Base-by-base conservation (phyloP, 2,888 invertebrate genomes). In the Macropis europaea region DNA sequence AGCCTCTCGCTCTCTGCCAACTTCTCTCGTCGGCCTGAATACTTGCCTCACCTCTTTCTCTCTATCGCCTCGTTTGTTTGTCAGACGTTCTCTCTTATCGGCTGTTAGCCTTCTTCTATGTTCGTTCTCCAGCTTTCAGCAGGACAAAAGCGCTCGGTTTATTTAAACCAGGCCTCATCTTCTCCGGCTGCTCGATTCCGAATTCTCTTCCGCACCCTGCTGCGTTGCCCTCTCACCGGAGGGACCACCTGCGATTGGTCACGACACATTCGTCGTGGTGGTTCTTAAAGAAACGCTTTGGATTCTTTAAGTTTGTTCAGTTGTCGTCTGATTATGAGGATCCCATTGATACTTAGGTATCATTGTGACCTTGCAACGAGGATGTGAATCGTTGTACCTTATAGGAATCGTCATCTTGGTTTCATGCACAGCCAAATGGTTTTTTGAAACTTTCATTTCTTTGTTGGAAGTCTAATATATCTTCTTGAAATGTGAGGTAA, bases 161-260 rank as follows among this genome's bases (percentile, higher is more conserved):
- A 61, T 57, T 66, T 61, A 57, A 61, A 72, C 32, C 43, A 6
- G 1, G 30, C 19, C n/a, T 15, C 53, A 15, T 48, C 59, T 17
- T 52, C 43, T 38, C 30, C 52, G 42, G 32, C 4, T 24, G 30
- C 7, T 53, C 40, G 50, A 61, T 36, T 52, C 26, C 34, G 34
- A 36, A 17, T 40, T 40, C 42, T 56, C 48, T 40, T 30, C 13
- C 24, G 38, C 17, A 11, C 6, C 15, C 17, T 6, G 26, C 13
- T 36, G 26, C 28, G 34, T 36, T 43, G 6, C 30, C 26, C 26
- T 9, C 9, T 9, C 4, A 13, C 42, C n/a, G 11, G 13, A 17
- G 32, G 30, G 4, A 24, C 22, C 42, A 34, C 28, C 13, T 6
- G 5, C 36, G 26, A 4, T 26, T 17, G 9, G 5, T 11, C 28